Percentiles rank a stretch among this genome's conserved stretches.
These are phyloP conservation scores for Leucophenga maculata DNA, from an alignment of 2,888 invertebrate genomes.

Conservation along the genomic window DNA sequence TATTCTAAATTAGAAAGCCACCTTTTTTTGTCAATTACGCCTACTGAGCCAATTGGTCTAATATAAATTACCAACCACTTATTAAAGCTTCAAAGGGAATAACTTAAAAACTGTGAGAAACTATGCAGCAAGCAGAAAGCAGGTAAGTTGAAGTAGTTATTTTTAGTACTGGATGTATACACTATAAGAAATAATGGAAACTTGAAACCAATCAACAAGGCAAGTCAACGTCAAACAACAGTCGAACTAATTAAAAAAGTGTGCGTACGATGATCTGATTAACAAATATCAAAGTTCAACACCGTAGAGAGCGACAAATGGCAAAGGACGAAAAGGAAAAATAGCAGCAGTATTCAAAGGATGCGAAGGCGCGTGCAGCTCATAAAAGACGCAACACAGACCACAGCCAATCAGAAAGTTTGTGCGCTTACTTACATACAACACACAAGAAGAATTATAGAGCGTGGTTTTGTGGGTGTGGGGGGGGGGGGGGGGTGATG, in stretches of 20 bases:
- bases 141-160: too few relatives aligned
- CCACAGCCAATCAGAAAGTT: background rate
- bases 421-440: too few relatives aligned
- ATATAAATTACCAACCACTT: too few relatives aligned
- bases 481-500: background rate
- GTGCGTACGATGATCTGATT: background rate
- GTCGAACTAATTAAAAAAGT: background rate
- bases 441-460: too few relatives aligned
- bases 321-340: background rate
- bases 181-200: background rate
- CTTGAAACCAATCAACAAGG: background rate
- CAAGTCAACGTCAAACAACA: conserved; percentile 7
- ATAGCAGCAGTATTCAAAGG: background rate
- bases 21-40: too few relatives aligned
- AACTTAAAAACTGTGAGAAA: too few relatives aligned
- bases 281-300: conserved; percentile 9
- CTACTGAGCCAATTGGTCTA: too few relatives aligned
- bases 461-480: background rate
- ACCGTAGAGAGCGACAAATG: too few relatives aligned
- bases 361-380: background rate
- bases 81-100: too few relatives aligned
- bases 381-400: background rate
- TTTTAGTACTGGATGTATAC: too few relatives aligned
- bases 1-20: too few relatives aligned
- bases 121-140: too few relatives aligned